These are phyloP conservation scores for Elysia chlorotica DNA, from an alignment of 1,140 invertebrate species.

Conservation along the genomic window DNA sequence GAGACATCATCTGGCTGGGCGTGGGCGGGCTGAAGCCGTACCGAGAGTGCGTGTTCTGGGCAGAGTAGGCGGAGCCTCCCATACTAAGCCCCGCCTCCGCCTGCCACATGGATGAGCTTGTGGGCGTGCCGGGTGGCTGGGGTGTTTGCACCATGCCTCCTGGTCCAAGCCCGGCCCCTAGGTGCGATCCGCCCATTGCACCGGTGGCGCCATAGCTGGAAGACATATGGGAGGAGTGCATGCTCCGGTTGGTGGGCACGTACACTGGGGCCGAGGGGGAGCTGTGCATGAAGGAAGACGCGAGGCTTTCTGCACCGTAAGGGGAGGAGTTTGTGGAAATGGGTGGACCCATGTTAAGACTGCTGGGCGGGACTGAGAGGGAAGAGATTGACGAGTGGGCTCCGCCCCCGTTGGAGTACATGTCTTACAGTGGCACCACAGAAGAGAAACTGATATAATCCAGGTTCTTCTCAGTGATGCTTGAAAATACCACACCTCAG, in stretches of 20 bases:
- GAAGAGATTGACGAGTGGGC: slow-evolving; percentile 6
- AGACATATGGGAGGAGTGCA: not conserved
- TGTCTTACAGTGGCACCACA: no score
- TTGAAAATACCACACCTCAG: no score
- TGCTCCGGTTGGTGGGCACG: slow-evolving; percentile 10
- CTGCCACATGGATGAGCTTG: slow-evolving; percentile 20
- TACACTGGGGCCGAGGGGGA: slow-evolving; percentile 2
- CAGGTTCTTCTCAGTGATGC: no score
- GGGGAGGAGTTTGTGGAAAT: slow-evolving; percentile 7
- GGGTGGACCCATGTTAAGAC: slow-evolving; percentile 2
- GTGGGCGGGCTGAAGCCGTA: slow-evolving; percentile 11
- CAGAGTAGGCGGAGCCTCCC: slow-evolving; percentile 5
- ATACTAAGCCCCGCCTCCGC: slow-evolving; percentile 4
- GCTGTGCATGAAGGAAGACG: slow-evolving; percentile 10
- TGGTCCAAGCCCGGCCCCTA: slow-evolving; percentile 8
- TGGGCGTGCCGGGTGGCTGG: slow-evolving; percentile 5
- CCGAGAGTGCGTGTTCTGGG: not conserved
- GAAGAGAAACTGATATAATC: no score
- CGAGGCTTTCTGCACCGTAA: not conserved
- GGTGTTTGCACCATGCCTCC: not conserved
- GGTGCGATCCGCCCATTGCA: slow-evolving; percentile 11
- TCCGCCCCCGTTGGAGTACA: slow-evolving; percentile 16
- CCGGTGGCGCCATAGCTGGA: no score
- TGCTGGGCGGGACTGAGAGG: not conserved
- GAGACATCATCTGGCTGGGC: slow-evolving; percentile 9